phyloP scores from a whole-genome alignment of 2,113 vertebrate species.

The Elephantulus edwardii region DNA sequence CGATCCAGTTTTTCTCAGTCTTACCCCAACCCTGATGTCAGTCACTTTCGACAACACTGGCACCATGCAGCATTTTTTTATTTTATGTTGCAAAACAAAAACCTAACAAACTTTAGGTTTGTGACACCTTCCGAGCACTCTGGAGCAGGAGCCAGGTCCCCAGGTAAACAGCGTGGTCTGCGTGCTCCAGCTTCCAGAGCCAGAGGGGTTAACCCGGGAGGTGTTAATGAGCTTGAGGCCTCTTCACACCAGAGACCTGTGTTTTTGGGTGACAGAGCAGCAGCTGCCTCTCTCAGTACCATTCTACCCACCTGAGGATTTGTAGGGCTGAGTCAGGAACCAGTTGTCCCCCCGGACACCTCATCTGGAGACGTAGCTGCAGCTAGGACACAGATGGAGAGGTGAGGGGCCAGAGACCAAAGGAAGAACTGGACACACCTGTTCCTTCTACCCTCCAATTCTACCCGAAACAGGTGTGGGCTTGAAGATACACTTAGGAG shows the following conservation, averaged over 20 bases:
- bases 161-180: not conserved
- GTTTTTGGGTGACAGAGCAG: slow-evolving; percentile 15
- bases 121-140: not conserved
- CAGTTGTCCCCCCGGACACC: not conserved
- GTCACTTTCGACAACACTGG: too few species aligned
- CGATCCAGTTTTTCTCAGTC: too few species aligned
- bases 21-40: too few species aligned
- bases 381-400: not conserved
- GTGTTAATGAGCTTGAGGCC: slow-evolving; percentile 53
- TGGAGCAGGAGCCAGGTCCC: not conserved
- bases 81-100: too few species aligned
- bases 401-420: not conserved
- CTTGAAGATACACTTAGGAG: too few species aligned
- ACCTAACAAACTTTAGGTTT: not conserved
- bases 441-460: too few species aligned
- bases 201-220: not conserved
- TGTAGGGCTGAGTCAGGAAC: not conserved
- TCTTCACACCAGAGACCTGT: slow-evolving; percentile 37
- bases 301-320: slow-evolving; percentile 23
- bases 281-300: slow-evolving; percentile 26
- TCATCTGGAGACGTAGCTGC: slow-evolving; percentile 19
- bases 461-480: too few species aligned
- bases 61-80: too few species aligned
- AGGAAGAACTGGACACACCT: too few species aligned
- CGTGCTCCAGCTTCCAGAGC: not conserved